A percentile compares a stretch with the other conserved stretches of the same genome.
Evolutionary conservation across 2,797 vertebrate genomes (phyloP).

Genomic region (Onychomys leucogaster): DNA sequence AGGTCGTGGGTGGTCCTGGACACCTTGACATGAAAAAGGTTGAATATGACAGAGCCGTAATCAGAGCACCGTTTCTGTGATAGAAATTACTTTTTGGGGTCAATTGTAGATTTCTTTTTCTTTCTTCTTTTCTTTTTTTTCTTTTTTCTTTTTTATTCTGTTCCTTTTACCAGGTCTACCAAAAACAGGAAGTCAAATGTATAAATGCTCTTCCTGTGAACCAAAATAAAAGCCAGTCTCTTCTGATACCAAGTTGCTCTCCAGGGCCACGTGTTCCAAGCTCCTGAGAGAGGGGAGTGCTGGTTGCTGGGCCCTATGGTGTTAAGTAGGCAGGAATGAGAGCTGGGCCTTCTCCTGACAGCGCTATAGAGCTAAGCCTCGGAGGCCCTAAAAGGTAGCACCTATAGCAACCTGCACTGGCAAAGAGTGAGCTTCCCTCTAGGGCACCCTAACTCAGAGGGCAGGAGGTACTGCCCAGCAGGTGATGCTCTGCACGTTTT

Average conservation of each 20-base stretch:
- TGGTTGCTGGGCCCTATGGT: too few relatives aligned
- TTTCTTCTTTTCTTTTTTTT: not conserved
- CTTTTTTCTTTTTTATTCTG: not conserved
- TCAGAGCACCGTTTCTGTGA: not conserved
- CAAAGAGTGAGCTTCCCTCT: not conserved
- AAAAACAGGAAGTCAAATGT: constrained; percentile 87
- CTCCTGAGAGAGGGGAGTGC: not conserved
- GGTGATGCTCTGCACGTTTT: constrained; percentile 1
- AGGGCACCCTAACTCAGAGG: constrained; percentile 25
- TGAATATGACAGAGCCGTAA: not conserved
- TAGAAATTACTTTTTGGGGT: not conserved
- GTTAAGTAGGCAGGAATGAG: not conserved
- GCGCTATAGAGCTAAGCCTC: not conserved
- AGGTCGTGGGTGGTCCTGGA: not conserved
- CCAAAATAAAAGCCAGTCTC: constrained; percentile 32
- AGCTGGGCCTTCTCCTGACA: not conserved
- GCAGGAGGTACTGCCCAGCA: not conserved
- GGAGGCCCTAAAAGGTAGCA: not conserved
- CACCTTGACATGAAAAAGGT: not conserved
- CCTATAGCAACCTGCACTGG: not conserved
- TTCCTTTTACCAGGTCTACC: constrained; percentile 73
- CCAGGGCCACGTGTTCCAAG: not conserved
- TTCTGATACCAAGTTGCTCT: not conserved
- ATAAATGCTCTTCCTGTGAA: constrained; percentile 84
- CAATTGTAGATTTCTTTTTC: not conserved